phyloP scores from a whole-genome alignment of 2,113 vertebrate genomes.

The Lepidothrix coronata region DNA sequence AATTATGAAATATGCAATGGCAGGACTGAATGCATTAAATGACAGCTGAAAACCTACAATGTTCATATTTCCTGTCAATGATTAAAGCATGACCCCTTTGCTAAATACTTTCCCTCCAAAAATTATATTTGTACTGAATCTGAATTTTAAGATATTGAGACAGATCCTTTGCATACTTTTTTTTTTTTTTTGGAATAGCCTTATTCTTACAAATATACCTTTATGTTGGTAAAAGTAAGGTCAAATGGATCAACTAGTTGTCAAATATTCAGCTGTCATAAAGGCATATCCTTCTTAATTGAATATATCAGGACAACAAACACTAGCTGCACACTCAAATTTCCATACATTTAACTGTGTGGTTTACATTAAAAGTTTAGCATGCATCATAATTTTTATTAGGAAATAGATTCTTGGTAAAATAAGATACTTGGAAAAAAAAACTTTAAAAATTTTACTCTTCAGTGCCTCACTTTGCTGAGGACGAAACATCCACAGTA shows the following conservation, averaged over 20 bases:
- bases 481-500: neutral
- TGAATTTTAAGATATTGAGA: neutral
- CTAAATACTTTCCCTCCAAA: neutral
- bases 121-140: neutral
- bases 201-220: neutral
- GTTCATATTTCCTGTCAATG: constrained; percentile 43
- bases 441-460: neutral
- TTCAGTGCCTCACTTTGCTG: neutral
- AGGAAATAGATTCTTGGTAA: neutral
- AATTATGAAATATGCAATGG: constrained; percentile 62
- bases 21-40: constrained; percentile 45
- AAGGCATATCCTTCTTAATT: neutral
- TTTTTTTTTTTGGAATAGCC: neutral
- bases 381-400: neutral
- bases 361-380: neutral
- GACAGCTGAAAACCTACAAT: constrained; percentile 36
- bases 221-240: neutral
- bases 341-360: neutral
- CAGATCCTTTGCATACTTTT: neutral
- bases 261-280: neutral
- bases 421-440: neutral
- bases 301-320: neutral
- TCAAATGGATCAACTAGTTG: neutral
- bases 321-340: neutral
- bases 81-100: constrained; percentile 38